phyloP scores from a whole-genome alignment of 1,140 invertebrate genomes.

The Drosophila kurseongensis region DNA sequence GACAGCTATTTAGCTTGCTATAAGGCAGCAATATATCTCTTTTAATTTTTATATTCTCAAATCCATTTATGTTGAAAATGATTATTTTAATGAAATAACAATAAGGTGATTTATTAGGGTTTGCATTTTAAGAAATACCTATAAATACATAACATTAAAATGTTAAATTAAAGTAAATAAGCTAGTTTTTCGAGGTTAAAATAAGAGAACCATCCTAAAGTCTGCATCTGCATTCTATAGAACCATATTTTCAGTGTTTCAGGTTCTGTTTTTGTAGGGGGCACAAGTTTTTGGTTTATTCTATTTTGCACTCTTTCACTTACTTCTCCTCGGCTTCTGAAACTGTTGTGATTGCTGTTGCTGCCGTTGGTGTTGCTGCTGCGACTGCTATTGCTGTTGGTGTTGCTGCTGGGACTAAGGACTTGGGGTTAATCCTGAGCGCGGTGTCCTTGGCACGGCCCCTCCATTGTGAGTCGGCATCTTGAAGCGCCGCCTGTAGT shows the following conservation, averaged over 20 bases:
- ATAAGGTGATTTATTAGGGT: too few relatives aligned
- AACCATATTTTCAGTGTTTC: constrained; percentile 2
- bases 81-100: too few relatives aligned
- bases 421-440: constrained; percentile 69
- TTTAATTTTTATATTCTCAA: background rate
- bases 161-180: too few relatives aligned
- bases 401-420: constrained; percentile 34
- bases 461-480: constrained; percentile 62
- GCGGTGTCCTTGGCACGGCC: constrained; percentile 76
- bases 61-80: background rate
- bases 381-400: constrained; percentile 14
- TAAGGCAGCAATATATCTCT: too few relatives aligned
- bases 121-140: too few relatives aligned
- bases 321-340: constrained; percentile 28
- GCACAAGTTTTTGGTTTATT: constrained; percentile 58
- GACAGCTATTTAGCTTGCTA: too few relatives aligned
- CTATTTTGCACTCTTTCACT: constrained; percentile 64
- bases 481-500: constrained; percentile 55
- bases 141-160: too few relatives aligned
- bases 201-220: background rate
- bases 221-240: too few relatives aligned
- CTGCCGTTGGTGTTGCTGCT: background rate
- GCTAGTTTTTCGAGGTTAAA: too few relatives aligned
- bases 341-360: constrained; percentile 24
- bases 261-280: constrained; percentile 41